Base-by-base conservation (phyloP, 2,888 invertebrate genomes). In the Nomada fucata region DNA sequence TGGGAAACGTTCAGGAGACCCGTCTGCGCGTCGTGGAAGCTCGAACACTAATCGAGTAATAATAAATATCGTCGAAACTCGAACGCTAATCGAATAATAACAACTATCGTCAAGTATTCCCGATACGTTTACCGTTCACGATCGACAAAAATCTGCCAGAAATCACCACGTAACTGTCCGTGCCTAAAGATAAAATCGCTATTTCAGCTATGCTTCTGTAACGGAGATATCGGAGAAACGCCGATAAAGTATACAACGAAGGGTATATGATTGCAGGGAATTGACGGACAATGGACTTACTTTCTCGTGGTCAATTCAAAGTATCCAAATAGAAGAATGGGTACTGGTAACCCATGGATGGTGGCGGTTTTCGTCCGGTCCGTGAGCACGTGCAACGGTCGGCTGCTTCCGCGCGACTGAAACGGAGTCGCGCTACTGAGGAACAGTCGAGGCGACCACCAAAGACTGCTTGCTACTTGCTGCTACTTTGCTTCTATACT, bases 391-490 rank as follows among this genome's bases (percentile, higher is more conserved):
- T 87, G 86, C 86, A 82, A 89, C 88, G 86, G 77, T 87, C 88
- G 89, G 82, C 78, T 87, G 89, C 88, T 89, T 87, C 84, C 84
- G 84, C 89, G 72, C 87, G 79, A 89, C 89, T 89, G 89, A 89
- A 85, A 87, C 79, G 64, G 71, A 81, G 82, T 70, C 80, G 83
- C 60, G 76, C 55, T 72, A 78, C 82, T 75, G 68, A 71, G 76
- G 15, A 55, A 70, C 67, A 69, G 64, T 67, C 69, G 79, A 74
- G 72, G 75, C 74, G 67, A 77, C 70, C 75, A 81, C 78, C 79
- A 67, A 83, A 82, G 75, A 74, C 78, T 71, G 70, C 67, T 75
- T 55, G 69, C 74, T 81, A 60, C 76, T 81, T 63, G 69, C 72
- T 79, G 67, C 71, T 71, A 73, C 77, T 76, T 82, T 69, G 57